Evolutionary conservation across 2,888 invertebrate species (phyloP), one percentile per base, ranked within the genome.

Genomic region (Protodeltote pygarga): DNA sequence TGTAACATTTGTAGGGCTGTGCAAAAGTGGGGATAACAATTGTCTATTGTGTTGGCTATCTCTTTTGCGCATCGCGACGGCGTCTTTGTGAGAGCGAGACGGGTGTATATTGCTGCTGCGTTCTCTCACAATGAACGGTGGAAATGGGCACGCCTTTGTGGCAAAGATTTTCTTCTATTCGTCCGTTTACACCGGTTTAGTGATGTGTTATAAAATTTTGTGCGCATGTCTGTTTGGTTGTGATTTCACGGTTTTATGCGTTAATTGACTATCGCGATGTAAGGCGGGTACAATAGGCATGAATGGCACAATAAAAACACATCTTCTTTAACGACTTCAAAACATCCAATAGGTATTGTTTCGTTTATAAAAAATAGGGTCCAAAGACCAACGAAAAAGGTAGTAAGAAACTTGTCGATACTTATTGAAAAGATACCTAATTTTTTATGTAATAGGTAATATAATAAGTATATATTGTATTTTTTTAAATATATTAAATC

Each of bases 31-130:
- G 91, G 90, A 89, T 91, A 89, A 92, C 92, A 92, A 92, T 92
- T 85, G 91, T 85, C 91, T 89, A 92, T 92, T 92, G 91, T 91
- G 72, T 74, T 79, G 79, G 76, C 91, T 90, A 87, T 91, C 91
- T 91, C 89, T 89, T 80, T 90, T 86, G 85, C 87, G 76, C 79
- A 80, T 82, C 81, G 77, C 70, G 64, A 73, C 81, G 79, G 77
- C 71, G 59, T 57, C 62, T 82, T 83, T 85, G 87, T 72, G 32
- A 73, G 83, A 88, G 48, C 34, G 81, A 48, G 79, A 83, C 73
- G 58, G 74, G 59, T 48, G 57, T 71, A 77, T 68, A 70, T 16
- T 9, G 27, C 71, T 54, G 59, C 80, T 77, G 49, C 71, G 27
- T 50, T 87, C 85, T 69, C 58, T 66, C 88, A 84, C 87, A 88